Evolutionary conservation across 2,113 vertebrate genomes (phyloP).

Genomic region (Tupaia tana): DNA sequence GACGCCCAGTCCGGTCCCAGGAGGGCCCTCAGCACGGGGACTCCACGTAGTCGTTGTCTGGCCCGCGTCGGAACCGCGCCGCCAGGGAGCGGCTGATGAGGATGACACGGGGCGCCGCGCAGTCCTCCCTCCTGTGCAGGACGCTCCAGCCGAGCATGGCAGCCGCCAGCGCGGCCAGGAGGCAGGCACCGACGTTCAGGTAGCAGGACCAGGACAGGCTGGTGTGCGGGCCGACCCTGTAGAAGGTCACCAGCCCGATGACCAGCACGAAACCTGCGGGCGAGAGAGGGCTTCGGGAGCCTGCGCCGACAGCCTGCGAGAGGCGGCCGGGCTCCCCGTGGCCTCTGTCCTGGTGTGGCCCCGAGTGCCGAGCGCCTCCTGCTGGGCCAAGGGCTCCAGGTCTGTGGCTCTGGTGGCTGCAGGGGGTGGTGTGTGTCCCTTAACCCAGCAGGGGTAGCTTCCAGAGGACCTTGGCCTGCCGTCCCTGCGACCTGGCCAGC

Average conservation of each 20-base stretch:
- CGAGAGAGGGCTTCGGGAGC: background rate
- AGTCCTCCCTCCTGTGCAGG: constrained; percentile 97
- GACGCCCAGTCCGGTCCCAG: background rate
- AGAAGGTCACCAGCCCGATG: constrained; percentile 98
- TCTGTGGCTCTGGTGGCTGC: background rate
- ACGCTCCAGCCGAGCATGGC: constrained; percentile 99
- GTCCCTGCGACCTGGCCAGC: background rate
- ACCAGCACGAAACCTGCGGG: constrained; percentile 95
- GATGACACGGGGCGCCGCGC: constrained; percentile 93
- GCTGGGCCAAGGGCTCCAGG: no score
- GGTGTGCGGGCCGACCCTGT: constrained; percentile 95
- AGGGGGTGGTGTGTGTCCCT: background rate
- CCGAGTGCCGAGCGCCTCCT: no score
- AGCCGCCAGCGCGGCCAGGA: constrained; percentile 94
- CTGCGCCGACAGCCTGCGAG: no score
- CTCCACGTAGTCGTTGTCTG: constrained; percentile 98
- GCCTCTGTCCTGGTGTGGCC: background rate
- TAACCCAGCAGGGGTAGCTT: background rate
- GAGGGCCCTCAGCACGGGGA: constrained; percentile 92
- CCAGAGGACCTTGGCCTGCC: background rate
- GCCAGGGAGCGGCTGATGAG: constrained; percentile 95
- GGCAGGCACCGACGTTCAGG: constrained; percentile 95
- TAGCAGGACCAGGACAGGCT: constrained; percentile 98
- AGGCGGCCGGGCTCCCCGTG: background rate
- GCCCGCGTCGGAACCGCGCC: constrained; percentile 90